A percentile compares a stretch with the other conserved stretches of the same genome.
phyloP scores from a whole-genome alignment of 2,797 vertebrate species.

The Pampus argenteus region DNA sequence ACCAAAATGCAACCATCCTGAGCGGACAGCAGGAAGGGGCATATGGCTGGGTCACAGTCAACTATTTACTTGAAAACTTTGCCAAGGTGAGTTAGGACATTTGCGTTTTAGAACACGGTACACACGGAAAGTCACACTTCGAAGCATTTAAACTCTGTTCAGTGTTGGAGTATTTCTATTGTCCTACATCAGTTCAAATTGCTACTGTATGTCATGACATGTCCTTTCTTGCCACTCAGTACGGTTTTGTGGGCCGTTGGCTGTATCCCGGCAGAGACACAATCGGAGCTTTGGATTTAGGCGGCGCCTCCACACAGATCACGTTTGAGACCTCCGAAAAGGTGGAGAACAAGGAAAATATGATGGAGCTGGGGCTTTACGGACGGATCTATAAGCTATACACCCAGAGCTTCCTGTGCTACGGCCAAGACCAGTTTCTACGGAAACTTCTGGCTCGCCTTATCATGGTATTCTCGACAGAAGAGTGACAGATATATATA shows the following conservation, averaged over 20 bases:
- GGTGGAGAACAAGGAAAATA: conserved; percentile 65
- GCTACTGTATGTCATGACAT: not conserved
- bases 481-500: no score
- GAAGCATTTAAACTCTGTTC: not conserved
- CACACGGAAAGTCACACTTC: not conserved
- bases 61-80: conserved; percentile 89
- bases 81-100: conserved; percentile 81
- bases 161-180: not conserved
- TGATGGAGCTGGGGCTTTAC: conserved; percentile 82
- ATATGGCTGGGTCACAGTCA: conserved; percentile 91
- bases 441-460: conserved; percentile 72
- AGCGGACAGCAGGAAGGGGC: conserved; percentile 86
- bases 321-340: conserved; percentile 81
- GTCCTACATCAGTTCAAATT: not conserved
- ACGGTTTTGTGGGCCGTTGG: conserved; percentile 87
- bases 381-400: conserved; percentile 85
- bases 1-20: conserved; percentile 85
- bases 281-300: conserved; percentile 89
- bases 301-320: conserved; percentile 90
- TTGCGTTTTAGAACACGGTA: not conserved
- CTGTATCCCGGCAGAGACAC: conserved; percentile 77
- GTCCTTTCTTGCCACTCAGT: conserved; percentile 72
- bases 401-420: conserved; percentile 91
- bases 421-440: conserved; percentile 85
- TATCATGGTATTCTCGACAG: conserved; percentile 60